Conservation (phyloP, 2,113 vertebrate genomes). For the Neoarius graeffei region DNA sequence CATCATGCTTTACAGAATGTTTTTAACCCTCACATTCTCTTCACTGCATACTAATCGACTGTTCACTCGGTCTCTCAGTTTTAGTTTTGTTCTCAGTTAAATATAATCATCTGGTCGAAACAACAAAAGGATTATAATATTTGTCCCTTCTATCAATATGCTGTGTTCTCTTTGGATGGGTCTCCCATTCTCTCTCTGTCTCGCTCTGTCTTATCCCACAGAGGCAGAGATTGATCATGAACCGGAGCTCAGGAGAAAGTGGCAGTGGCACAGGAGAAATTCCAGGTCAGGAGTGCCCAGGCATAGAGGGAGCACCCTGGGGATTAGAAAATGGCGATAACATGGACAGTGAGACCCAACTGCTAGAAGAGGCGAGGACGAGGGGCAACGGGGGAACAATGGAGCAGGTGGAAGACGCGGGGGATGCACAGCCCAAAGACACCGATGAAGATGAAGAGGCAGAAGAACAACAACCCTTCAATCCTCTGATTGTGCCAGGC, state of each 20-base stretch:
- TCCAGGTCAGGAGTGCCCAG: conserved; percentile 33
- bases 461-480: conserved; percentile 63
- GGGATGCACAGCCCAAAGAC: conserved; percentile 56
- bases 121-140: not conserved
- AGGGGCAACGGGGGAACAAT: conserved; percentile 44
- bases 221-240: conserved; percentile 74
- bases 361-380: conserved; percentile 59
- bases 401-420: conserved; percentile 33
- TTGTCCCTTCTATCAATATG: not conserved
- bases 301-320: conserved; percentile 49
- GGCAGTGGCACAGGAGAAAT: conserved; percentile 52
- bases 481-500: conserved; percentile 72
- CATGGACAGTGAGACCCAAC: conserved; percentile 60
- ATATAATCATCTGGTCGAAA: not conserved
- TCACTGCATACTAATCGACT: not conserved
- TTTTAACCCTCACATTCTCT: not conserved
- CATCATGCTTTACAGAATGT: not conserved
- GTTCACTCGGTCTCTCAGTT: not conserved
- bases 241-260: conserved; percentile 61
- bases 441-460: conserved; percentile 62
- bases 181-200: not conserved
- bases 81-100: not conserved
- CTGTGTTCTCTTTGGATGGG: not conserved
- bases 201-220: conserved; percentile 51
- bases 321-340: conserved; percentile 63